Evolutionary conservation across 2,888 invertebrate species (phyloP).

Genomic region (Limenitis camilla): DNA sequence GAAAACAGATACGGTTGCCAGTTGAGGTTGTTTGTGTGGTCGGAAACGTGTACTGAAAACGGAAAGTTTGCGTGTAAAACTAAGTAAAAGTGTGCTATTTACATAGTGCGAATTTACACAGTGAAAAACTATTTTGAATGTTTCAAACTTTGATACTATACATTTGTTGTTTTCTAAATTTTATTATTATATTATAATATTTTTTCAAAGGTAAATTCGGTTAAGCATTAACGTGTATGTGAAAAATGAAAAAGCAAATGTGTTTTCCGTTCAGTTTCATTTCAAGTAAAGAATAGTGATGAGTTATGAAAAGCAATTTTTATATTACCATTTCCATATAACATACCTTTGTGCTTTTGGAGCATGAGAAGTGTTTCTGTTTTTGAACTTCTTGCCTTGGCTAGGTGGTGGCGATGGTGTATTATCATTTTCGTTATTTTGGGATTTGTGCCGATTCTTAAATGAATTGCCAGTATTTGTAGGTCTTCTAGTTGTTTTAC

Average conservation of each 20-base stretch:
- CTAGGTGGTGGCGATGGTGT: slow-evolving; percentile 42
- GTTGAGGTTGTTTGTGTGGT: slow-evolving; percentile 71
- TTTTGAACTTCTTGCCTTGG: slow-evolving; percentile 65
- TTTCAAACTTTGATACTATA: too few relatives aligned
- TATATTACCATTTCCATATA: not conserved
- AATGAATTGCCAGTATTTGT: slow-evolving; percentile 63
- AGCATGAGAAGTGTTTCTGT: slow-evolving; percentile 49
- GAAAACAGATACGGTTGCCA: slow-evolving; percentile 79
- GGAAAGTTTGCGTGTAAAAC: slow-evolving; percentile 29
- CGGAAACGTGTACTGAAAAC: slow-evolving; percentile 67
- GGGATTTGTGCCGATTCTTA: slow-evolving; percentile 73
- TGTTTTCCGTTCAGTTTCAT: slow-evolving; percentile 6
- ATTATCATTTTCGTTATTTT: slow-evolving; percentile 55
- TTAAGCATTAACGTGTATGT: too few relatives aligned
- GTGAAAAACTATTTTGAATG: too few relatives aligned
- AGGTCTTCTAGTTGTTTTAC: slow-evolving; percentile 72
- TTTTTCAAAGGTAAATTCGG: too few relatives aligned
- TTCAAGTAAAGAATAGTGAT: not conserved
- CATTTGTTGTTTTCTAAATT: too few relatives aligned
- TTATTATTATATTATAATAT: too few relatives aligned
- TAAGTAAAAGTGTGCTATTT: not conserved
- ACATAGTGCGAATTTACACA: not conserved
- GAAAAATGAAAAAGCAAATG: not conserved
- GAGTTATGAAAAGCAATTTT: not conserved
- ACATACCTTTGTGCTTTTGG: slow-evolving; percentile 62